Percentiles rank a stretch among this genome's conserved stretches.
Evolutionary conservation across 2,888 invertebrate species (phyloP).

Genomic region (Thecocarcelia acutangulata): DNA sequence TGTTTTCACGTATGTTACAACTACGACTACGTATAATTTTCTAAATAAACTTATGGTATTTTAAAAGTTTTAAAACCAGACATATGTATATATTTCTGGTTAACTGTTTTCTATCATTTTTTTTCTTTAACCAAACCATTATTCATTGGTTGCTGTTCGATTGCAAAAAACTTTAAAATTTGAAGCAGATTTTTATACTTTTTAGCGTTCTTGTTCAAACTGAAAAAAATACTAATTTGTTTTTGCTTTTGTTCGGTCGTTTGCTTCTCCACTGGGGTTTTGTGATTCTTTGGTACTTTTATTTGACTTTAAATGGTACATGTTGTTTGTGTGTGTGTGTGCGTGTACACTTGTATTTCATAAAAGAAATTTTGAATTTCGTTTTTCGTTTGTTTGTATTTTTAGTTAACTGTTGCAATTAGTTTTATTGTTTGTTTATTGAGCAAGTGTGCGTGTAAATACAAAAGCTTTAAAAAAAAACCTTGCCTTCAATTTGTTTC

Average conservation of each 20-base stretch:
- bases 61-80: no score
- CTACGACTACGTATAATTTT: no score
- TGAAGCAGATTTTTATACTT: neutral
- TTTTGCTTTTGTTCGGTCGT: constrained; percentile 14
- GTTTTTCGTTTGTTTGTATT: constrained; percentile 7
- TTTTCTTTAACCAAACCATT: no score
- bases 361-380: constrained; percentile 14
- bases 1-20: no score
- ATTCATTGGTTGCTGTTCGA: no score
- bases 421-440: constrained; percentile 76
- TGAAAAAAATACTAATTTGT: constrained; percentile 9
- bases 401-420: constrained; percentile 75
- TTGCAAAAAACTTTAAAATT: no score
- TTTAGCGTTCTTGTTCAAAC: neutral
- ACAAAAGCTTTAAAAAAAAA: constrained; percentile 30
- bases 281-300: constrained; percentile 6
- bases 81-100: no score
- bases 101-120: no score
- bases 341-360: neutral
- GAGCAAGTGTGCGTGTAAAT: constrained; percentile 46
- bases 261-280: neutral
- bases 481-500: neutral
- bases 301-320: neutral
- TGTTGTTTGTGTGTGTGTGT: neutral
- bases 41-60: no score